These are phyloP conservation scores for Crotalus helleri DNA, from an alignment of 2,113 vertebrate species.

Conservation along the genomic window DNA sequence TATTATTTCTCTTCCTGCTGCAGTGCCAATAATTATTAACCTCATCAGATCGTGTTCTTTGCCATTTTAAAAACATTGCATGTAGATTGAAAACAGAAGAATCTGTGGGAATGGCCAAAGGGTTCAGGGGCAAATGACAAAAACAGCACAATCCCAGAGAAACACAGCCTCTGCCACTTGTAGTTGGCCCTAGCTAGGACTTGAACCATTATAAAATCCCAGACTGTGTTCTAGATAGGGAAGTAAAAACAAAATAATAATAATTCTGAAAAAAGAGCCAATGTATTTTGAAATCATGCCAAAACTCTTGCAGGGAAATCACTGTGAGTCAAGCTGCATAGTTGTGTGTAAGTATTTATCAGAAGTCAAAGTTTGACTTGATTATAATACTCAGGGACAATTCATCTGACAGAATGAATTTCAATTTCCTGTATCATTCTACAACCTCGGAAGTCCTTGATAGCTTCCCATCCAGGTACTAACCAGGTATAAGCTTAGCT, in stretches of 20 bases:
- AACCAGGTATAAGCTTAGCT: background rate
- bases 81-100: background rate
- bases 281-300: background rate
- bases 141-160: background rate
- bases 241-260: background rate
- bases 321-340: background rate
- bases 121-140: background rate
- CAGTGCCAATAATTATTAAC: background rate
- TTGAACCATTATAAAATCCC: background rate
- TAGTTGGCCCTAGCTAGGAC: background rate
- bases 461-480: background rate
- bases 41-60: background rate
- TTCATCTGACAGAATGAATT: background rate
- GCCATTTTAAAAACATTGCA: background rate
- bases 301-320: background rate
- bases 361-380: background rate
- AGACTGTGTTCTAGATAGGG: background rate
- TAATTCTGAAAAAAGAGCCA: background rate
- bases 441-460: background rate
- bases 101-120: background rate
- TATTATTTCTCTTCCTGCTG: background rate
- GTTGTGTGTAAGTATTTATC: background rate
- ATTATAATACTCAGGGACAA: background rate
- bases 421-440: background rate
- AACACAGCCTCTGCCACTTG: background rate